Evolutionary conservation across 2,113 vertebrate genomes (phyloP).

Genomic region (Phaethornis superciliosus): DNA sequence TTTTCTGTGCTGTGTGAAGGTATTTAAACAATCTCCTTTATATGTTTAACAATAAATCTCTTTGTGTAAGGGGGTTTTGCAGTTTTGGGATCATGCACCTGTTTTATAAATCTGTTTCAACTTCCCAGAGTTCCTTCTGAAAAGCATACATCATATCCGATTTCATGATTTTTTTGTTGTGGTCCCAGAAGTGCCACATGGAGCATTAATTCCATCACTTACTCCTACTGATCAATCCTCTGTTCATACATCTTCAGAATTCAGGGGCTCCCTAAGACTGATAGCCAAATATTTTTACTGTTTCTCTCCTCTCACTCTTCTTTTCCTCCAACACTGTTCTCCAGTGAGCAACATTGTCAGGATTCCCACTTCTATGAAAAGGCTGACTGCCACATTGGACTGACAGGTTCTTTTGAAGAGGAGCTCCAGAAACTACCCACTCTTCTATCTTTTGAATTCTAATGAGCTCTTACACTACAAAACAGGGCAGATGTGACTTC

Average conservation of each 20-base stretch:
- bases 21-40: not conserved
- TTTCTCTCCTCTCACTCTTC: not conserved
- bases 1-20: not conserved
- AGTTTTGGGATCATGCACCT: not conserved
- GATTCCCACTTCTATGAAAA: not conserved
- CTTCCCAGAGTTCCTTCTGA: not conserved
- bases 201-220: accelerated
- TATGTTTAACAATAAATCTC: not conserved
- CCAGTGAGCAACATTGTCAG: not conserved
- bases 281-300: not conserved
- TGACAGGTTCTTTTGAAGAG: not conserved
- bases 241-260: not conserved
- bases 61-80: not conserved
- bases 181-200: accelerated
- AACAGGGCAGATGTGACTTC: not conserved
- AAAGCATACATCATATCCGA: not conserved
- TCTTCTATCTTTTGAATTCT: not conserved
- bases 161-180: not conserved
- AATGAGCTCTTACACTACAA: not conserved
- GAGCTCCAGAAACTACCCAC: not conserved
- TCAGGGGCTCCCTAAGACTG: not conserved
- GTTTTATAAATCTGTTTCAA: not conserved
- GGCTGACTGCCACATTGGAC: not conserved
- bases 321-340: not conserved
- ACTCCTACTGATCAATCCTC: not conserved